A percentile compares a stretch with the other conserved stretches of the same genome.
phyloP scores from a whole-genome alignment of 2,888 invertebrate species.

The Eucera pruinosa region DNA sequence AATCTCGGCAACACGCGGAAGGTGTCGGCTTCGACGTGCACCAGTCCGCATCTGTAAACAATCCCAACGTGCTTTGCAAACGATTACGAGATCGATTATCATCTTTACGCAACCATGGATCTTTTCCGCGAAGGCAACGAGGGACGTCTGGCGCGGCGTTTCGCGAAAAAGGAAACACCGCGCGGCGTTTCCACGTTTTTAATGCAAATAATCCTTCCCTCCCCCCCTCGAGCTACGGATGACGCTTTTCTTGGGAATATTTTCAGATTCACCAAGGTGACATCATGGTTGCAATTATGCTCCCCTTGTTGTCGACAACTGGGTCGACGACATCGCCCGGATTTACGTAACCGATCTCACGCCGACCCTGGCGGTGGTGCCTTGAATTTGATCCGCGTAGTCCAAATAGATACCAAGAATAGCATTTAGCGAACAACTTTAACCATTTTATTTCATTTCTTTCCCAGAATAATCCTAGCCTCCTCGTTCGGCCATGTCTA shows the following conservation, averaged over 20 bases:
- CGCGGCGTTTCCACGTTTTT: constrained; percentile 27
- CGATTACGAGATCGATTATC: constrained; percentile 16
- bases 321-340: constrained; percentile 48
- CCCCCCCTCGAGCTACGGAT: no score
- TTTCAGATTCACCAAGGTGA: constrained; percentile 15
- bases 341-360: constrained; percentile 34
- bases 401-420: constrained; percentile 5
- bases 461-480: no score
- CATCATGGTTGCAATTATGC: constrained; percentile 37
- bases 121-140: constrained; percentile 11
- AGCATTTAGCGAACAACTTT: neutral
- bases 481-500: no score
- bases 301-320: constrained; percentile 29
- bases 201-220: constrained; percentile 46
- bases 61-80: neutral
- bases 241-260: constrained; percentile 28
- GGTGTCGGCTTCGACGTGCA: constrained; percentile 72
- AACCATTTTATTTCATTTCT: neutral
- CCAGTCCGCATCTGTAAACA: constrained; percentile 62
- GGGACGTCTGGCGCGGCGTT: constrained; percentile 2
- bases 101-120: constrained; percentile 37
- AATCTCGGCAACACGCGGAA: constrained; percentile 64
- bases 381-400: neutral
- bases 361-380: neutral
- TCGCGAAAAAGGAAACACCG: constrained; percentile 29